A percentile compares a stretch with the other conserved stretches of the same genome.
These are phyloP conservation scores for Telmatherina bonti DNA, from an alignment of 2,797 vertebrate species.

Conservation along the genomic window DNA sequence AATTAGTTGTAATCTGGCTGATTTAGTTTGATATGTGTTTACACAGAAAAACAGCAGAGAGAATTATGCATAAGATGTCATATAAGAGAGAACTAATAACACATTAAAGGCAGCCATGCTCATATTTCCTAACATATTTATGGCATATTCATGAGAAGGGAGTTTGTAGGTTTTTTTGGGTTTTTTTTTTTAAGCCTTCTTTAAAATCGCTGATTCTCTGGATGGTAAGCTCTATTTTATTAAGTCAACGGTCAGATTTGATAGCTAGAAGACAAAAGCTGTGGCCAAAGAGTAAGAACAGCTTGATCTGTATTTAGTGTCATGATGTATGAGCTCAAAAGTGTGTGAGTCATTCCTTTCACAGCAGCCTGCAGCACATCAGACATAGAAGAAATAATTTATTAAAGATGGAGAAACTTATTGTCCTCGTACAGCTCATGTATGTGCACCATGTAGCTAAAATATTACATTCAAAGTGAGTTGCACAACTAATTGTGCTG, in stretches of 20 bases:
- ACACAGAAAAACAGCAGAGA: conserved; percentile 34
- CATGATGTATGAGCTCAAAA: conserved; percentile 19
- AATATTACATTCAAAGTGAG: conserved; percentile 32
- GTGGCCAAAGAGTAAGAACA: background rate
- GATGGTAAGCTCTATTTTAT: conserved; percentile 19
- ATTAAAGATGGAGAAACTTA: conserved; percentile 17
- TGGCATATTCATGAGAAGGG: conserved; percentile 37
- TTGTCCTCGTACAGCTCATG: conserved; percentile 8
- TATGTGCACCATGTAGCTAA: conserved; percentile 27
- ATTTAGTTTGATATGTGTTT: conserved; percentile 59
- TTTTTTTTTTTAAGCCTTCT: conserved; percentile 36
- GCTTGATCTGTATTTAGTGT: conserved; percentile 27
- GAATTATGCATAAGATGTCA: conserved; percentile 54
- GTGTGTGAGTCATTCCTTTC: conserved; percentile 8
- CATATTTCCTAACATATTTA: conserved; percentile 35
- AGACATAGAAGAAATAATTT: conserved; percentile 15
- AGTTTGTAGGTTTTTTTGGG: conserved; percentile 31
- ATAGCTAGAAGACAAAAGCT: conserved; percentile 19
- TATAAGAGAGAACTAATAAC: conserved; percentile 56
- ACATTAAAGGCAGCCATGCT: conserved; percentile 49
- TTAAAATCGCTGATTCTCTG: conserved; percentile 31
- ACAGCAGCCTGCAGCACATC: conserved; percentile 30
- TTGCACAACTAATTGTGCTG: conserved; percentile 24
- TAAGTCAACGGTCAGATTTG: conserved; percentile 16
- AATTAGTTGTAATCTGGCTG: conserved; percentile 58